Base-by-base conservation (phyloP, 2,888 invertebrate genomes). In the Eupelmus urozonus region DNA sequence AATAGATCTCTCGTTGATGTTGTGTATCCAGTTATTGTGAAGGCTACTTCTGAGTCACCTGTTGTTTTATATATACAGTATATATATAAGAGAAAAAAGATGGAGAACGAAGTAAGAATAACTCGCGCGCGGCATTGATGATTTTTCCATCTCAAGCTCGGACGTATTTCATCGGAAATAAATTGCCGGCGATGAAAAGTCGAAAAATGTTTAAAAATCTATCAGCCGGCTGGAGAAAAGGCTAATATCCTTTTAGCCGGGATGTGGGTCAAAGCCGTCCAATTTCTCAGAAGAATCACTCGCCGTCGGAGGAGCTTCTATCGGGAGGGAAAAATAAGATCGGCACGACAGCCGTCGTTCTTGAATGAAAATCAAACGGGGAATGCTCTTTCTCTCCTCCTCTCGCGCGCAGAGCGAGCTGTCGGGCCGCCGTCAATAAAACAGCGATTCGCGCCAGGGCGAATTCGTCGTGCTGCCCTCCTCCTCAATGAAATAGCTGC, bases 261-360 rank as follows among this genome's bases (percentile, higher is more conserved):
- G 63, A 76, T 49, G 57, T 72, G n/a, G 77, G 72, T 77, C 77
- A 66, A 42, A 76, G 42, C 51, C 34, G 60, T 77, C 34, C 66
- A 67, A 67, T 77, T 72, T 72, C 60, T 53, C 42, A 51, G 42
- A 66, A 65, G 51, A 71, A 60, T 76, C 62, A 63, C 55, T 45
- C 53, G 27, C 40, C 70, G 71, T 71, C 42, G 62, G 4, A 62
- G 53, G 29, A 55, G 20, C 16, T 20, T 42, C 40, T 63, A 45
- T 29, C 23, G 1, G 20, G 20, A 34, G 20, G n/a, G 20, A 40
- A 53, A 53, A 76, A 65, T 69, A 69, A n/a, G 62, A 76, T 70
- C 69, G 49, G 63, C 2, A 34, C 40, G 51, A 66, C 59, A 34
- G 60, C 13, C 63, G 62, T 62, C 76, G 16, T 13, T n/a, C n/a